A percentile compares a stretch with the other conserved stretches of the same genome.
These are phyloP conservation scores for Pollicipes pollicipes DNA, from an alignment of 1,140 invertebrate species.

Conservation along the genomic window DNA sequence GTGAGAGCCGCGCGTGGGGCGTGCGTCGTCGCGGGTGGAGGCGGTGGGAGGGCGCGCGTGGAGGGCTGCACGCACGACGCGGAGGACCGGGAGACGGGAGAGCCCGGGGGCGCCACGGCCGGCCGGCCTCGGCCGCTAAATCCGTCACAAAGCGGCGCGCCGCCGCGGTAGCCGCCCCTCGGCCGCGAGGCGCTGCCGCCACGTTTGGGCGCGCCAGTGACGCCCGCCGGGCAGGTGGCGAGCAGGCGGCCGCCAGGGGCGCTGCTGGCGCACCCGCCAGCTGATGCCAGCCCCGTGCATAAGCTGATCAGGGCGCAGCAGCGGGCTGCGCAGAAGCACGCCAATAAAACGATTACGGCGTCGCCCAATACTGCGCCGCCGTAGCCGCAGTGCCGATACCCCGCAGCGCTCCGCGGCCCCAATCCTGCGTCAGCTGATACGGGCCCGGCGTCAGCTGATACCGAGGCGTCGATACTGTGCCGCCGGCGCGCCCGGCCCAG, in stretches of 20 bases:
- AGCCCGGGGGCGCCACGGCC: too few species aligned
- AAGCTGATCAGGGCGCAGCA: not conserved
- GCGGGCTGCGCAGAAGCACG: not conserved
- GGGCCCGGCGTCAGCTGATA: too few species aligned
- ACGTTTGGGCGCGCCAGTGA: not conserved
- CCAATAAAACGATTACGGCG: not conserved
- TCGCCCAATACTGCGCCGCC: not conserved
- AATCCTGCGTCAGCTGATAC: not conserved
- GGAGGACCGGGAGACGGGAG: too few species aligned
- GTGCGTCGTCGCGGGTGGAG: constrained; percentile 4
- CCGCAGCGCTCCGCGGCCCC: too few species aligned
- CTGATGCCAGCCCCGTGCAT: not conserved
- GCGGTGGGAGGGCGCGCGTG: not conserved
- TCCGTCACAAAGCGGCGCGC: too few species aligned
- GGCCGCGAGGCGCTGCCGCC: not conserved
- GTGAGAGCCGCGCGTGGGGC: too few species aligned
- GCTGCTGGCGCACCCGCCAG: not conserved
- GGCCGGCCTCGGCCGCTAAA: not conserved
- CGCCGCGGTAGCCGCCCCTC: too few species aligned
- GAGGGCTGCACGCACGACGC: not conserved
- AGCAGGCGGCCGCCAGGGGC: not conserved
- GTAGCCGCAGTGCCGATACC: too few species aligned
- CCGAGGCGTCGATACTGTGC: too few species aligned
- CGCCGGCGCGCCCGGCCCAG: too few species aligned
- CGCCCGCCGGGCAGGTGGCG: too few species aligned